Evolutionary conservation across 2,797 vertebrate species (phyloP), one percentile per base, ranked within the genome.

Genomic region (Acrossocheilus wenchowensis): DNA sequence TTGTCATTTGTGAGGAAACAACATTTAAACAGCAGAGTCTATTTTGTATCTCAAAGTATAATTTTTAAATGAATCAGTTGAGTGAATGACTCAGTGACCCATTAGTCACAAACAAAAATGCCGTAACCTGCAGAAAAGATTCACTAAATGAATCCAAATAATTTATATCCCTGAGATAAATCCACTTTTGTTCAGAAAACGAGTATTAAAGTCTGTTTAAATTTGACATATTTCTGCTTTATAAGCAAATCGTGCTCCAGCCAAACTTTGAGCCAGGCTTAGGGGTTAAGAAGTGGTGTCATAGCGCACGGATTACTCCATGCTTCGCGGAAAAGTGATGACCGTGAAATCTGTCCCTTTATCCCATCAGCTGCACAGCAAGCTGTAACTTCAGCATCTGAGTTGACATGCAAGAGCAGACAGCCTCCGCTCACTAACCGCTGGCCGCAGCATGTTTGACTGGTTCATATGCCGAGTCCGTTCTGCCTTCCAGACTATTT

Each of bases 291-390:
- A 77, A 45, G 60, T 8, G 52, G 81, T 89, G 90, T 92, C 90
- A 91, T 75, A 80, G 84, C 85, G 77, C 81, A 62, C 11, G 81
- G 91, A 88, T 91, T 88, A 89, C 87, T 84, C 52, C 75, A 8
- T 85, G 66, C 60, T 88, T 88, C 90, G 30, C 43, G 23, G 64
- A 92, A 89, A 91, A 87, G 91, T 90, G 92, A 89, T 83, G 75
- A 69, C 62, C 85, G 78, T 30, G 84, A 87, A 89, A 78, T 73
- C 83, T 62, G 78, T 82, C 87, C 30, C 0, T 89, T 89, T 85
- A 45, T 73, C 69, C 85, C 62, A 39, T 79, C 89, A 89, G 85
- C 78, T 84, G 81, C 7, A 87, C 85, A 72, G 62, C 48, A 36
- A 34, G 78, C 87, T 86, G 81, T 88, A 86, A 43, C 80, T 82